A percentile compares a stretch with the other conserved stretches of the same genome.
phyloP scores from a whole-genome alignment of 2,888 invertebrate species.

The Athalia cordata region DNA sequence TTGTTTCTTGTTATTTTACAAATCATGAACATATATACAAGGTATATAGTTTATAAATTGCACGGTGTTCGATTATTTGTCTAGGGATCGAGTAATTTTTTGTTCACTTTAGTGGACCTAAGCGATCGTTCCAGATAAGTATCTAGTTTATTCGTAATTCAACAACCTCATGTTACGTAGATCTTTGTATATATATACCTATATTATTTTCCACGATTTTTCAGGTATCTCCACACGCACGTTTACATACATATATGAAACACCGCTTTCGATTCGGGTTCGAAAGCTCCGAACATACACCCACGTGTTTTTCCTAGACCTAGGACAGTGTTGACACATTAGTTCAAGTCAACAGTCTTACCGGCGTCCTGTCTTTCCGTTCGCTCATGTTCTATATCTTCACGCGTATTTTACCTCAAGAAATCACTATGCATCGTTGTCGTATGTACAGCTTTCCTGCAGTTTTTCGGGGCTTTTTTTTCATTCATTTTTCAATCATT shows the following conservation, averaged over 20 bases:
- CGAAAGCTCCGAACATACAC: constrained; percentile 9
- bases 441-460: too few species aligned
- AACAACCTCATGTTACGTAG: too few species aligned
- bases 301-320: constrained; percentile 16
- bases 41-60: too few species aligned
- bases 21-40: too few species aligned
- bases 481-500: neutral
- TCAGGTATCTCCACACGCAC: too few species aligned
- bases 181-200: too few species aligned
- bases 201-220: neutral
- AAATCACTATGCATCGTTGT: constrained; percentile 2
- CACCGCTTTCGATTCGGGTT: neutral
- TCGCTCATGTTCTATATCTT: neutral
- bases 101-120: too few species aligned
- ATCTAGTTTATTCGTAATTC: too few species aligned
- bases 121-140: too few species aligned
- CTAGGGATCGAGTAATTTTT: too few species aligned
- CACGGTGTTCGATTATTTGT: too few species aligned
- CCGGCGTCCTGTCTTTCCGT: constrained; percentile 33
- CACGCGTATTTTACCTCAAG: neutral
- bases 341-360: constrained; percentile 54
- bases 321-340: constrained; percentile 52
- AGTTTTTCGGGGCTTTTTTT: neutral
- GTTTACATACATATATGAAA: neutral
- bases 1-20: too few species aligned